Conservation (phyloP, 2,113 vertebrate genomes). For the Puntigrus tetrazona region DNA sequence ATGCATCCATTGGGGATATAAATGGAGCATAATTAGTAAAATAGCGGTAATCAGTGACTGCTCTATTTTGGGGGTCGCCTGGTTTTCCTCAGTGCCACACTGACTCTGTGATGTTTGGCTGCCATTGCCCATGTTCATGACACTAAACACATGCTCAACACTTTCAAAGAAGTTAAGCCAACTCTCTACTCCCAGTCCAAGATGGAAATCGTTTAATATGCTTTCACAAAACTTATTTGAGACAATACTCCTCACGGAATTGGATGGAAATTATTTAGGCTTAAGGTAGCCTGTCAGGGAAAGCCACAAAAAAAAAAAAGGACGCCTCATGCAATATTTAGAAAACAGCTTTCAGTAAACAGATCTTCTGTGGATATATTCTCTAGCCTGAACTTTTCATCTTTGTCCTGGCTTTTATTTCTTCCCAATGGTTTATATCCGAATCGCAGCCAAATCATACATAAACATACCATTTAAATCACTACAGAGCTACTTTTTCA, state of each 20-base stretch:
- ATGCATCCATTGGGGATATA: slow-evolving; percentile 86
- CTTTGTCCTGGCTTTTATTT: neutral
- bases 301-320: neutral
- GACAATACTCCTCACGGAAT: neutral
- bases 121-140: slow-evolving; percentile 41
- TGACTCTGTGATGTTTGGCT: slow-evolving; percentile 35
- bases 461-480: neutral
- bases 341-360: slow-evolving; percentile 11
- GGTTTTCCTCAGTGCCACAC: slow-evolving; percentile 81
- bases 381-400: neutral
- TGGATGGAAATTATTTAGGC: neutral
- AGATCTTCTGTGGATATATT: neutral
- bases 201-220: slow-evolving; percentile 19
- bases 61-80: slow-evolving; percentile 79
- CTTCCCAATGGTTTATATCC: neutral
- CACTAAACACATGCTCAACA: slow-evolving; percentile 53
- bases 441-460: neutral
- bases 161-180: slow-evolving; percentile 48
- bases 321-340: slow-evolving; percentile 11
- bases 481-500: neutral
- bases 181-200: slow-evolving; percentile 47
- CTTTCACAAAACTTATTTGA: neutral
- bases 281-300: neutral
- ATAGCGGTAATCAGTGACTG: slow-evolving; percentile 90
- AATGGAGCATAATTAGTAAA: slow-evolving; percentile 92